phyloP scores from a whole-genome alignment of 2,113 vertebrate genomes.

The Myrmecophaga tridactyla region DNA sequence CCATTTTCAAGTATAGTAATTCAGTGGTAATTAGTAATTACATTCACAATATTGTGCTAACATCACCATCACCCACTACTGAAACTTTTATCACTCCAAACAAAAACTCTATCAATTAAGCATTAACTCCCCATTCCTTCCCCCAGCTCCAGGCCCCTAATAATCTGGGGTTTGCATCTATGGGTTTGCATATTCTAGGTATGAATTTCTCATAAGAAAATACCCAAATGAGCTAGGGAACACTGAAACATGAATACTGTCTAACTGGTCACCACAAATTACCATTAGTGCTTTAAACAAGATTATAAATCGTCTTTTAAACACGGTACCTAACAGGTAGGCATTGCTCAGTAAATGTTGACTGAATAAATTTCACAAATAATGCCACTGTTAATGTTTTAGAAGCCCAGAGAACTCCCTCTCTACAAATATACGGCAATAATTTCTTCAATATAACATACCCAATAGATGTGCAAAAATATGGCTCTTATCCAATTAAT shows the following conservation, averaged over 20 bases:
- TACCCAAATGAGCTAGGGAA: background rate
- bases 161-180: too few species aligned
- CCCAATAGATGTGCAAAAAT: background rate
- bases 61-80: too few species aligned
- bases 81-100: too few species aligned
- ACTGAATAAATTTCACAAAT: background rate
- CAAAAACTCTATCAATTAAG: too few species aligned
- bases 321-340: background rate
- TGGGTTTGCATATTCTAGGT: too few species aligned
- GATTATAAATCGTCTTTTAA: too few species aligned
- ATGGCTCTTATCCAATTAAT: background rate
- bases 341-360: background rate
- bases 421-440: background rate
- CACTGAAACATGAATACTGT: background rate
- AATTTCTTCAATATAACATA: background rate
- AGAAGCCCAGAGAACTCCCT: background rate
- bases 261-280: background rate
- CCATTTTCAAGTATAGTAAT: too few species aligned
- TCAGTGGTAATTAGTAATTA: too few species aligned
- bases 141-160: too few species aligned
- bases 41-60: too few species aligned
- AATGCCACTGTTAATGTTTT: background rate
- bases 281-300: background rate
- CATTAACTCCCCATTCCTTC: too few species aligned
- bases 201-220: background rate